Evolutionary conservation across 2,888 invertebrate species (phyloP), one percentile per base, ranked within the genome.

Genomic region (Eilema griseolum): DNA sequence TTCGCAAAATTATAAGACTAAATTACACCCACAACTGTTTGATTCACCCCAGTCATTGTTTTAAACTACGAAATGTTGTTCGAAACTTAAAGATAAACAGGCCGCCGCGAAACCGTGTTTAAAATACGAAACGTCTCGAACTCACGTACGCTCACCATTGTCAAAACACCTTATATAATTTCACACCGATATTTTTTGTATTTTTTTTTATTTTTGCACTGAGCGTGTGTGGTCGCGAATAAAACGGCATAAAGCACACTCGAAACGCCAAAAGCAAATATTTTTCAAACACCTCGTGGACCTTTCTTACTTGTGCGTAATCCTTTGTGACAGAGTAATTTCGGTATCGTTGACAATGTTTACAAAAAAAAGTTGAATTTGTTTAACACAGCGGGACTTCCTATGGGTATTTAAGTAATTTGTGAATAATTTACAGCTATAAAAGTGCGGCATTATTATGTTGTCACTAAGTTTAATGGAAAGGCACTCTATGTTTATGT

Each of bases 101-200:
- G 75, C 83, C 83, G 77, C 83, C 80, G 52, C 84, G 83, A 83
- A 89, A 89, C 91, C 93, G 90, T 92, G 92, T 86, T 91, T 93
- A 93, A 95, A 92, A 92, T 88, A 90, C 91, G 89, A 88, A 93
- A 89, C 92, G 79, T 86, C 86, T 85, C 82, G 82, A 84, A 87
- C 93, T 89, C 95, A 95, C 95, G 94, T 95, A 88, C 90, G 73
- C 88, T 78, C 77, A 82, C 88, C 90, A 93, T 95, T 95, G 95
- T 95, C 94, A 94, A 92, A 95, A 95, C 93, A 94, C 89, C 92
- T 92, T 91, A 91, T 91, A 94, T 93, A 93, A 93, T 93, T 93
- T 91, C 90, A 90, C 91, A 88, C 86, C 85, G 86, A 83, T 76
- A 80, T 76, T 78, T 81, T 79, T 78, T 80, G 63, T 28, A 71